phyloP scores from a whole-genome alignment of 2,888 invertebrate genomes.

The Lepidocyrtinus sp. region DNA sequence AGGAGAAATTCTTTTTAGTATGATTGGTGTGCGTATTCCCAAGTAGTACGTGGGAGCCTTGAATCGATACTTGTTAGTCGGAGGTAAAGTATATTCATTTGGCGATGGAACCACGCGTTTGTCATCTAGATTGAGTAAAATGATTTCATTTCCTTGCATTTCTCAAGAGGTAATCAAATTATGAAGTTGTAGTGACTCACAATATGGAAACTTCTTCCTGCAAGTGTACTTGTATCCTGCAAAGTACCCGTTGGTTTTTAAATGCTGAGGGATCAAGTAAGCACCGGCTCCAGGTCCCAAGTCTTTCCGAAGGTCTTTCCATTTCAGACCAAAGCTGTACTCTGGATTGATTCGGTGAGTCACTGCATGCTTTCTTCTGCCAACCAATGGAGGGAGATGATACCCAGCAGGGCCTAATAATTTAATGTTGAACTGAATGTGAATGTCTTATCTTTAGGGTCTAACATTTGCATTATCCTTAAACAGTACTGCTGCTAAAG shows the following conservation, averaged over 20 bases:
- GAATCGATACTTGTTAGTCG: conserved; percentile 23
- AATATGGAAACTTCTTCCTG: conserved; percentile 31
- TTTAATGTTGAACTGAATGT: not conserved
- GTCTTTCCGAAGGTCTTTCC: not conserved
- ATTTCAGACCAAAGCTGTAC: conserved; percentile 57
- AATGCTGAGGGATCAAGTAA: conserved; percentile 35
- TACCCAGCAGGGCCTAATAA: conserved; percentile 43
- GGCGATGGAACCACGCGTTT: conserved; percentile 39
- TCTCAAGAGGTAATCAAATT: not conserved
- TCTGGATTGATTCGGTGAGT: conserved; percentile 63
- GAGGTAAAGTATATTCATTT: conserved; percentile 41
- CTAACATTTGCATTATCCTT: not conserved
- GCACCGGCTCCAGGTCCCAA: conserved; percentile 56
- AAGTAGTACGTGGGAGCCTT: conserved; percentile 49
- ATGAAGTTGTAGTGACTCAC: conserved; percentile 17
- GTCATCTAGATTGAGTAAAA: conserved; percentile 29
- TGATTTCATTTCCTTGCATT: not conserved
- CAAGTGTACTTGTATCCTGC: conserved; percentile 43
- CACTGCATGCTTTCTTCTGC: conserved; percentile 40
- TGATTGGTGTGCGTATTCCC: conserved; percentile 45
- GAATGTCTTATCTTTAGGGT: not conserved
- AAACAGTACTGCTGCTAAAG: conserved; percentile 14
- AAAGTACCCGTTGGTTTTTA: conserved; percentile 57
- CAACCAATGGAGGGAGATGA: conserved; percentile 48
- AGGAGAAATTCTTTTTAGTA: conserved; percentile 39